Conservation (phyloP, 2,113 vertebrate species). For the Micromys minutus region DNA sequence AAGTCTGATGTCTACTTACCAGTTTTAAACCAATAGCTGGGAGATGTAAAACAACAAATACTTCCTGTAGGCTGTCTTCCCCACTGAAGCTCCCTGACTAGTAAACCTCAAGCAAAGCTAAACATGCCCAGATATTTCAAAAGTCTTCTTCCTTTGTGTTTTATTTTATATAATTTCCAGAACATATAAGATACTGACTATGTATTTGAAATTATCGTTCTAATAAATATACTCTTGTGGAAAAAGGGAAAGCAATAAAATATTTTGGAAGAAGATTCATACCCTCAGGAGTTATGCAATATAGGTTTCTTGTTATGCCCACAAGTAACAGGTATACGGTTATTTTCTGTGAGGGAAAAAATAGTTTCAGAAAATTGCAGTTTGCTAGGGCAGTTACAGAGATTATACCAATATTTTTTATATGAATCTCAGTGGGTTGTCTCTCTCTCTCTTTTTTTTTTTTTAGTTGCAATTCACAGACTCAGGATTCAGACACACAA, state of each 20-base stretch:
- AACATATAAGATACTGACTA: slow-evolving; percentile 21
- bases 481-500: slow-evolving; percentile 34
- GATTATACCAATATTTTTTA: slow-evolving; percentile 37
- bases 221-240: not conserved
- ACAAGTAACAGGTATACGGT: not conserved
- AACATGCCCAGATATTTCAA: not conserved
- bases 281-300: slow-evolving; percentile 48
- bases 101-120: not conserved
- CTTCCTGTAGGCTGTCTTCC: not conserved
- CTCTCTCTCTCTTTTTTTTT: no score
- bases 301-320: not conserved
- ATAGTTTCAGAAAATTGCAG: slow-evolving; percentile 12
- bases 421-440: not conserved
- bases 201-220: slow-evolving; percentile 40
- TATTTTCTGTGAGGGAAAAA: slow-evolving; percentile 48
- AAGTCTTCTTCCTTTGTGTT: slow-evolving; percentile 19
- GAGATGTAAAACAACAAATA: slow-evolving; percentile 12
- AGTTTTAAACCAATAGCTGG: slow-evolving; percentile 5
- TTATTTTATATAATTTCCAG: slow-evolving; percentile 39
- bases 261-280: slow-evolving; percentile 59
- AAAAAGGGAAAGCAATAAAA: slow-evolving; percentile 42
- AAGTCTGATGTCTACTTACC: not conserved
- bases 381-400: slow-evolving; percentile 50
- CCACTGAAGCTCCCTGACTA: not conserved
- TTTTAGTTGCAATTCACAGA: slow-evolving; percentile 39